Conservation (phyloP, 2,888 invertebrate species). For the Enoplolaimus lenunculus region DNA sequence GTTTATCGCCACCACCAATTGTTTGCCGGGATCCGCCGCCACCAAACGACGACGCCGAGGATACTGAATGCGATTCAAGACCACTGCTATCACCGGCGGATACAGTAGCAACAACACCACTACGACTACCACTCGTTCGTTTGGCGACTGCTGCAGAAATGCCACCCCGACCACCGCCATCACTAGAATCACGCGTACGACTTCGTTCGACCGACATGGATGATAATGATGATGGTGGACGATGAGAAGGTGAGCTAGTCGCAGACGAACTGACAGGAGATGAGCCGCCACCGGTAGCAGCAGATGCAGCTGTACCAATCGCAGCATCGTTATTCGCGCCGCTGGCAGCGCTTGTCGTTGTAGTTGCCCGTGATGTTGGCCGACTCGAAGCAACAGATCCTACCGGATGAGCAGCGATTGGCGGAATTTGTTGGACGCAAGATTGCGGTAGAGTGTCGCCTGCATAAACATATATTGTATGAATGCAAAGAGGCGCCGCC, state of each 20-base stretch:
- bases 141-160: neutral
- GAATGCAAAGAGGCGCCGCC: no score
- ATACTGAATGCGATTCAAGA: neutral
- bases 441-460: no score
- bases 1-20: no score
- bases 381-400: neutral
- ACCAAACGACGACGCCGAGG: slow-evolving; percentile 18
- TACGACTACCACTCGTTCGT: neutral
- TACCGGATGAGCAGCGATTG: no score
- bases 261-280: neutral
- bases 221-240: neutral
- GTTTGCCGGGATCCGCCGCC: no score
- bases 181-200: neutral
- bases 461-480: no score
- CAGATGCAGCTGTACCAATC: neutral
- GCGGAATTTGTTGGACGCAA: no score
- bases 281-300: neutral
- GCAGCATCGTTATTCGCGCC: no score
- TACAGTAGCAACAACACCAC: neutral
- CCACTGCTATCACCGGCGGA: neutral
- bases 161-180: neutral
- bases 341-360: no score
- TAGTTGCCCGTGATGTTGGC: neutral
- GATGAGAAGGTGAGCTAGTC: neutral
- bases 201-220: neutral